These are phyloP conservation scores for Paramormyrops hopkinsi DNA, from an alignment of 2,797 vertebrate genomes.

Conservation along the genomic window DNA sequence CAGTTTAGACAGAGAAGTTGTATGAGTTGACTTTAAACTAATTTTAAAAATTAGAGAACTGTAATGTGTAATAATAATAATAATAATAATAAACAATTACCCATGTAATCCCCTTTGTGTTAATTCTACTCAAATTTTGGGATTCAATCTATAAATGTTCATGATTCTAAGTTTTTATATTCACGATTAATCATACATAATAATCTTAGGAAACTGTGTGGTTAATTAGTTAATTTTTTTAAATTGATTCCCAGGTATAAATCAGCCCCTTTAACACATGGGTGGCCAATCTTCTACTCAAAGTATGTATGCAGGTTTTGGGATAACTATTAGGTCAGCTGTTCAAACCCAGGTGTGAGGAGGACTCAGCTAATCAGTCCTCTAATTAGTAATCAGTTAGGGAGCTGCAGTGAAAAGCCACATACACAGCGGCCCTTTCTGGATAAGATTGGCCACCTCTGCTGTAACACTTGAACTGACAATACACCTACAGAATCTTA, in stretches of 20 bases:
- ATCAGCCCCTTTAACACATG: too few species aligned
- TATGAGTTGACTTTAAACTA: background rate
- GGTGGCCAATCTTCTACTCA: too few species aligned
- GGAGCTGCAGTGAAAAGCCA: background rate
- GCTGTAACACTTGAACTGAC: background rate
- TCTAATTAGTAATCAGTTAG: background rate
- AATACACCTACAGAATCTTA: background rate
- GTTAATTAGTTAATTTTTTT: too few species aligned
- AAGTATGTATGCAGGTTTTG: too few species aligned
- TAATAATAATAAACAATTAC: too few species aligned
- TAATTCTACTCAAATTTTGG: too few species aligned
- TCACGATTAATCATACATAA: too few species aligned
- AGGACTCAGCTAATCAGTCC: too few species aligned
- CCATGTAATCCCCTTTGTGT: background rate
- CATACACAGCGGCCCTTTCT: background rate
- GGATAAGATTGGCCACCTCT: background rate
- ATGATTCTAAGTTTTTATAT: too few species aligned
- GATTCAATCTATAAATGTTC: too few species aligned
- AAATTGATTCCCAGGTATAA: too few species aligned
- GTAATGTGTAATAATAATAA: background rate
- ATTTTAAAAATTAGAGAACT: background rate
- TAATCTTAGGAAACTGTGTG: too few species aligned
- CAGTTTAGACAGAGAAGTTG: background rate
- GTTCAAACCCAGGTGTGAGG: background rate
- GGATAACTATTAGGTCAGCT: background rate